Percentiles rank a stretch among this genome's conserved stretches.
phyloP scores from a whole-genome alignment of 2,113 vertebrate genomes.

The Thymallus thymallus region DNA sequence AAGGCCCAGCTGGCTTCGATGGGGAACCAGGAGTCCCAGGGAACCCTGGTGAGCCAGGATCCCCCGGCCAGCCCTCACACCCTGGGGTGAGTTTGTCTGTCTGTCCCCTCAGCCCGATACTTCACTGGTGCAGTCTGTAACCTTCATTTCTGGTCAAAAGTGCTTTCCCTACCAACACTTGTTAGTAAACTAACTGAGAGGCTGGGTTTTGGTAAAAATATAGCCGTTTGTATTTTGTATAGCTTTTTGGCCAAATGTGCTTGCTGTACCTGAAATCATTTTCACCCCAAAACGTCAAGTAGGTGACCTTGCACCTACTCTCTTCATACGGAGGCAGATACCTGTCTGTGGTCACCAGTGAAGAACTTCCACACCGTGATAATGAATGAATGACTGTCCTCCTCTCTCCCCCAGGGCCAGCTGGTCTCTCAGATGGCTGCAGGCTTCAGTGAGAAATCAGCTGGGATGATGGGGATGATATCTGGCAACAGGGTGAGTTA shows the following conservation, averaged over 20 bases:
- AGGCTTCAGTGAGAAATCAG: conserved; percentile 87
- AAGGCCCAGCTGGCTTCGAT: conserved; percentile 88
- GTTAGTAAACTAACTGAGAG: too few species aligned
- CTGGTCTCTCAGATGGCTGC: conserved; percentile 87
- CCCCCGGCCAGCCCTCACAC: conserved; percentile 80
- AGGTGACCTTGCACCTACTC: too few species aligned
- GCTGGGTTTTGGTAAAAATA: too few species aligned
- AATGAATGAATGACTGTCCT: neutral
- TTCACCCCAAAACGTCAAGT: too few species aligned
- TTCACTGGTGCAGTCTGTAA: conserved; percentile 2
- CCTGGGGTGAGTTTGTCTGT: conserved; percentile 75
- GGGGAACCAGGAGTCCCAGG: conserved; percentile 96
- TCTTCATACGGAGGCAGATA: too few species aligned
- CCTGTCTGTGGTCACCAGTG: too few species aligned
- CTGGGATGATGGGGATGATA: too few species aligned
- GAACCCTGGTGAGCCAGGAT: conserved; percentile 87
- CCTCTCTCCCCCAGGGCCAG: conserved; percentile 62
- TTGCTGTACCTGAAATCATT: too few species aligned
- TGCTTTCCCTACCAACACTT: too few species aligned
- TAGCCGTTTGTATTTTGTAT: too few species aligned
- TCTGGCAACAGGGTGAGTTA: too few species aligned
- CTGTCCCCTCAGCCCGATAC: neutral
- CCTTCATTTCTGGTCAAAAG: too few species aligned
- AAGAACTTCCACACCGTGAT: neutral
- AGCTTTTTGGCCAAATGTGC: neutral